Evolutionary conservation across 1,140 invertebrate genomes (phyloP).

Genomic region (Micrasema minimum): DNA sequence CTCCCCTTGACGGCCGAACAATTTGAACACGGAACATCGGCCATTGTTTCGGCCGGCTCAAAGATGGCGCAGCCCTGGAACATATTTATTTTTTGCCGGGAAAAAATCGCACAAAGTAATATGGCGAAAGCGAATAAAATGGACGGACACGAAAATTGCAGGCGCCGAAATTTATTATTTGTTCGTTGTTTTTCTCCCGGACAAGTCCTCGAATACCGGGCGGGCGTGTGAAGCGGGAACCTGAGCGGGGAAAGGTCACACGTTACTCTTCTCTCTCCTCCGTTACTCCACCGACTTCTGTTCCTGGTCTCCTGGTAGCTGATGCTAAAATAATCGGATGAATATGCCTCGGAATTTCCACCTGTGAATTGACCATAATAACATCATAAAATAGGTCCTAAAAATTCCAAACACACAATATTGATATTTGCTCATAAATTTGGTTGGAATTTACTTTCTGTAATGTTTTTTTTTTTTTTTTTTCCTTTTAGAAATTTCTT

Average conservation of each 20-base stretch:
- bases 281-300: background rate
- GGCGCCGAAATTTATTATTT: conserved; percentile 48
- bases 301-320: too few species aligned
- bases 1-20: conserved; percentile 36
- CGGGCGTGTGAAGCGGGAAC: conserved; percentile 26
- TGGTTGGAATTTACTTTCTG: too few species aligned
- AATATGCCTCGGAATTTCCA: too few species aligned
- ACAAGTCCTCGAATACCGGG: conserved; percentile 30
- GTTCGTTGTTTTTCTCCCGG: conserved; percentile 22
- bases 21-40: conserved; percentile 38
- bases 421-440: too few species aligned
- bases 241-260: conserved; percentile 25
- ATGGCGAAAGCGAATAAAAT: conserved; percentile 37
- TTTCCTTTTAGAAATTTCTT: too few species aligned
- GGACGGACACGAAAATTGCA: conserved; percentile 46
- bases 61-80: conserved; percentile 37
- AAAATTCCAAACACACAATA: too few species aligned
- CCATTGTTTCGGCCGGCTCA: conserved; percentile 46
- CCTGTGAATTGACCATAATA: too few species aligned
- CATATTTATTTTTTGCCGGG: conserved; percentile 41
- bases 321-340: too few species aligned
- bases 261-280: background rate
- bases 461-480: too few species aligned
- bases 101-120: conserved; percentile 42
- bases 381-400: too few species aligned